Base-by-base conservation (phyloP, 2,888 invertebrate genomes). In the Eudemis profundana region DNA sequence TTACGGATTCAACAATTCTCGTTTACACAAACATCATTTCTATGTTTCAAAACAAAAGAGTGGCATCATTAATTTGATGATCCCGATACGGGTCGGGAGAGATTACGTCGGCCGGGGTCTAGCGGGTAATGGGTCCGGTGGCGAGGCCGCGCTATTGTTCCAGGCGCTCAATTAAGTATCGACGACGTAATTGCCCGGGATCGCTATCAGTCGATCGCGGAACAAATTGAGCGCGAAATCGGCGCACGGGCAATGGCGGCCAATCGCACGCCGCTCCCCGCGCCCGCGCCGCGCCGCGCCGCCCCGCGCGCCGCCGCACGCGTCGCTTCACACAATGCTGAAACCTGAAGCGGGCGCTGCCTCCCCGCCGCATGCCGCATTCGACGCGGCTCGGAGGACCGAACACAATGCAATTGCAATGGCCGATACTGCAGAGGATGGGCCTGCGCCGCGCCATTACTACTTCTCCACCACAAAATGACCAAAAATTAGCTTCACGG, bases 171-270 rank as follows among this genome's bases (percentile, higher is more conserved):
- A 83, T 82, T 82, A 84, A 80, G 77, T 75, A 75, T 73, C 77
- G 68, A 72, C 74, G 70, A 71, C 69, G 79, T 79, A 83, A 83
- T 83, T 78, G 79, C 71, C 68, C 76, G 68, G 73, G 78, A 78
- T 82, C 81, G 74, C 68, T 65, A 65, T 65, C 65, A 60, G 65
- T 68, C 70, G 78, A 84, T 84, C 80, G 80, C 73, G 78, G 78
- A 84, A 84, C 87, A 84, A 88, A 88, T 87, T 85, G 82, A 81
- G 78, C 84, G 84, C 74, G 78, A 85, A 83, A 84, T 82, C 77
- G 82, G 61, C 67, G 63, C 59, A 62, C 61, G 70, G 68, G 72
- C 76, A 74, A 71, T 72, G 72, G 74, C 72, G 70, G 69, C 78
- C 80, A 78, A 78, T 78, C 76, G 72, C 72, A 71, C 69, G 67